Evolutionary conservation across 1,140 invertebrate species (phyloP).

Genomic region (Planococcus citri): DNA sequence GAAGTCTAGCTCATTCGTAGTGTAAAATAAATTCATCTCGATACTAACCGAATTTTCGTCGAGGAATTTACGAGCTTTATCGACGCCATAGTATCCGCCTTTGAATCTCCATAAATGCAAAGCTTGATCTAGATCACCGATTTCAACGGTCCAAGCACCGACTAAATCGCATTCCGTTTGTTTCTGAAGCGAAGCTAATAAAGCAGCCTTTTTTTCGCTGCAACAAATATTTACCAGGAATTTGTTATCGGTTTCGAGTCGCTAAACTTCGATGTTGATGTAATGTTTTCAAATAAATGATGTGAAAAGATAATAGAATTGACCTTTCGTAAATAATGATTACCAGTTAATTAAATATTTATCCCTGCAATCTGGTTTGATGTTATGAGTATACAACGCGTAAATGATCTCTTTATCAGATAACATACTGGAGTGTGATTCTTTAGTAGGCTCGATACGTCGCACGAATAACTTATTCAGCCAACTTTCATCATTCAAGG

Average conservation of each 20-base stretch:
- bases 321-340: conserved; percentile 9
- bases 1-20: not conserved
- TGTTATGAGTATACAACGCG: conserved; percentile 86
- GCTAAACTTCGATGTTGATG: not conserved
- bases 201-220: not conserved
- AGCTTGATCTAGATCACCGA: conserved; percentile 95
- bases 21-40: not conserved
- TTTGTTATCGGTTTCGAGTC: not conserved
- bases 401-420: conserved; percentile 91
- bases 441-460: conserved; percentile 85
- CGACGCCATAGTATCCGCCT: conserved; percentile 80
- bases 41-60: conserved; percentile 54
- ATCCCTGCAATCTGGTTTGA: conserved; percentile 71
- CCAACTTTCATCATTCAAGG: conserved; percentile 61
- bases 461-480: conserved; percentile 76
- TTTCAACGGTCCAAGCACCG: conserved; percentile 77
- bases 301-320: not conserved
- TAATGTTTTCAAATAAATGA: not conserved
- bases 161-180: conserved; percentile 55
- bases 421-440: conserved; percentile 86
- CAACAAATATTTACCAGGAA: not conserved
- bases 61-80: conserved; percentile 59
- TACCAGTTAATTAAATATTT: conserved; percentile 83
- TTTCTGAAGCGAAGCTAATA: not conserved
- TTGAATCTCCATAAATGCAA: conserved; percentile 88